Evolutionary conservation across 2,888 invertebrate genomes (phyloP).

Genomic region (Cephus pulcher): DNA sequence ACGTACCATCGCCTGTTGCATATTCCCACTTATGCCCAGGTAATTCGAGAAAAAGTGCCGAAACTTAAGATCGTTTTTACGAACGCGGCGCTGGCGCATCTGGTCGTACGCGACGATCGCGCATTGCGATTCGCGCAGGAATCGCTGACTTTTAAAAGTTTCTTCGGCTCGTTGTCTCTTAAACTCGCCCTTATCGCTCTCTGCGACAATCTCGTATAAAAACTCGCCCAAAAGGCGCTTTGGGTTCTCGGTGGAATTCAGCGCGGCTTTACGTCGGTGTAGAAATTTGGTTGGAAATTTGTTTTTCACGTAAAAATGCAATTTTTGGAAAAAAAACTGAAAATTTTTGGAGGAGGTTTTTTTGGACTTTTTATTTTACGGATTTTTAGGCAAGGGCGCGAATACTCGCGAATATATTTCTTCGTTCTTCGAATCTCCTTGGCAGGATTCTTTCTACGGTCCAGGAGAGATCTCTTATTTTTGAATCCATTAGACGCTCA

Average conservation of each 20-base stretch:
- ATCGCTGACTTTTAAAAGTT: conserved; percentile 25
- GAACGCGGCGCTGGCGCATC: conserved; percentile 15
- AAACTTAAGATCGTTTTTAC: conserved; percentile 37
- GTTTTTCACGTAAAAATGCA: background rate
- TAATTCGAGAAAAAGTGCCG: conserved; percentile 42
- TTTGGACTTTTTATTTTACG: too few relatives aligned
- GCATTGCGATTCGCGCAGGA: conserved; percentile 15
- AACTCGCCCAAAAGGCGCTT: background rate
- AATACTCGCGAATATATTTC: background rate
- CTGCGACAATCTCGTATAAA: background rate
- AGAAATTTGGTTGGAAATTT: background rate
- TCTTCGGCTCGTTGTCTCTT: conserved; percentile 42
- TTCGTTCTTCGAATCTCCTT: background rate
- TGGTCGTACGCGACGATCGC: conserved; percentile 21
- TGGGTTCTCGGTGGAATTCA: background rate
- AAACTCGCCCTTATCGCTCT: conserved; percentile 24
- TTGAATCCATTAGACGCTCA: background rate
- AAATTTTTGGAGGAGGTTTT: too few relatives aligned
- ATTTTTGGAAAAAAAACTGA: too few relatives aligned
- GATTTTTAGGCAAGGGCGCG: too few relatives aligned
- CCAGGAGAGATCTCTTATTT: background rate
- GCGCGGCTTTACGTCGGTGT: background rate
- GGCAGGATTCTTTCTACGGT: background rate
- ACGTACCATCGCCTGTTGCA: background rate
- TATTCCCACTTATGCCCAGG: conserved; percentile 5